A percentile compares a stretch with the other conserved stretches of the same genome.
Conservation (phyloP, 2,797 vertebrate genomes). For the Microhierax caerulescens region DNA sequence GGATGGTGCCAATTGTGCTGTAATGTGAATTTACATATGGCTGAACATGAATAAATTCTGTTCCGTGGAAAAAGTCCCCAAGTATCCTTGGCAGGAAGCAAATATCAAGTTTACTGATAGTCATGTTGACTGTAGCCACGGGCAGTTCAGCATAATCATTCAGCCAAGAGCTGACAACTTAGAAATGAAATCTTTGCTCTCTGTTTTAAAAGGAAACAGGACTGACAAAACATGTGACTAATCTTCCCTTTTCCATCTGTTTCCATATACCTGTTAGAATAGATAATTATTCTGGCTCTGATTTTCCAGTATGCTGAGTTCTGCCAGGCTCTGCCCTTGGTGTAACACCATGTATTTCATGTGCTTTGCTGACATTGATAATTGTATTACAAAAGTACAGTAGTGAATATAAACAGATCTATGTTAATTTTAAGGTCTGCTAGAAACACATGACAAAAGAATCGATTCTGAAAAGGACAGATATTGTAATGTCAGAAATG, state of each 20-base stretch:
- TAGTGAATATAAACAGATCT: slow-evolving; percentile 30
- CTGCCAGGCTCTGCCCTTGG: background rate
- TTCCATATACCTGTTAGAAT: background rate
- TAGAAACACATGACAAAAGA: background rate
- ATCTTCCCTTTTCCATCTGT: background rate
- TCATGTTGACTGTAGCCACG: background rate
- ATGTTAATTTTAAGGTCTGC: slow-evolving; percentile 36
- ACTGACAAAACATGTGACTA: background rate
- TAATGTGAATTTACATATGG: background rate
- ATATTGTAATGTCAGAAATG: background rate
- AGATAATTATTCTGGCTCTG: background rate
- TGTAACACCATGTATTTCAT: background rate
- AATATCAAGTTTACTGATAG: background rate
- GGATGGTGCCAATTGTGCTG: background rate
- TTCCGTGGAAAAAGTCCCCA: background rate
- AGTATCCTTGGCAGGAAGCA: background rate
- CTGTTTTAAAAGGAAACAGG: background rate
- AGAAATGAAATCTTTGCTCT: background rate
- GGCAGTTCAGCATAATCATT: background rate
- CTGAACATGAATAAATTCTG: background rate
- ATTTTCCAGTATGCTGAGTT: background rate
- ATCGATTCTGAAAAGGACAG: background rate
- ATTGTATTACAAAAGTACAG: background rate
- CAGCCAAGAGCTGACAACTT: background rate
- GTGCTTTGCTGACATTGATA: background rate